phyloP scores from a whole-genome alignment of 2,113 vertebrate genomes.

The Nicator chloris region DNA sequence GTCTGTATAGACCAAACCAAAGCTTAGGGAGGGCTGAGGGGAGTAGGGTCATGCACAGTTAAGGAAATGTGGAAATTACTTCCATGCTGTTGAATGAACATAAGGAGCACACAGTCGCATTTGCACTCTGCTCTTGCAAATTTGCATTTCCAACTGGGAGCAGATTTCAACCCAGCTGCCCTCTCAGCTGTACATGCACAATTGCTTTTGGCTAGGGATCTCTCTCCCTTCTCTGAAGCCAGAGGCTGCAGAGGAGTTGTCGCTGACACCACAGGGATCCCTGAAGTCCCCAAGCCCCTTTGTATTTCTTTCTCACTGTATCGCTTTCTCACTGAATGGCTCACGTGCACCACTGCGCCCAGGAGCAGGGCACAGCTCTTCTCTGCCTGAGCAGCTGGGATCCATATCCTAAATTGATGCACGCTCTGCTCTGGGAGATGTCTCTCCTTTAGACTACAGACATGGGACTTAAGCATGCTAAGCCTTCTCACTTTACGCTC shows the following conservation, averaged over 20 bases:
- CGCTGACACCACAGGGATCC: not conserved
- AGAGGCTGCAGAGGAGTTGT: not conserved
- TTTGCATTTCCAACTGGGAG: not conserved
- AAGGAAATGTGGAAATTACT: not conserved
- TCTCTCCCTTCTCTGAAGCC: not conserved
- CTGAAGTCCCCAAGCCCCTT: not conserved
- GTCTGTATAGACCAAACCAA: not conserved
- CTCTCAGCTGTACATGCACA: not conserved
- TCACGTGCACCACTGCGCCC: not conserved
- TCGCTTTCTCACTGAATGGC: not conserved
- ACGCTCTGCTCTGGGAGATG: fast-evolving
- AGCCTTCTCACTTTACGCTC: not conserved
- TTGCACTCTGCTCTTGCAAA: not conserved
- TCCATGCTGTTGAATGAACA: fast-evolving
- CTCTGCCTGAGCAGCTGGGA: fast-evolving
- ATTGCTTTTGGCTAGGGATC: not conserved
- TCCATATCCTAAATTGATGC: not conserved
- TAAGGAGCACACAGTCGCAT: not conserved
- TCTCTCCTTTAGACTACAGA: not conserved
- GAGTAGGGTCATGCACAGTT: not conserved
- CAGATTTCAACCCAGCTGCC: not conserved
- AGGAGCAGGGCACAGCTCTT: not conserved
- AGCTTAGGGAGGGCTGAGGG: not conserved
- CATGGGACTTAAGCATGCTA: not conserved
- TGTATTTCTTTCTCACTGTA: not conserved